These are phyloP conservation scores for Iguana delicatissima DNA, from an alignment of 2,797 vertebrate genomes.

Conservation along the genomic window DNA sequence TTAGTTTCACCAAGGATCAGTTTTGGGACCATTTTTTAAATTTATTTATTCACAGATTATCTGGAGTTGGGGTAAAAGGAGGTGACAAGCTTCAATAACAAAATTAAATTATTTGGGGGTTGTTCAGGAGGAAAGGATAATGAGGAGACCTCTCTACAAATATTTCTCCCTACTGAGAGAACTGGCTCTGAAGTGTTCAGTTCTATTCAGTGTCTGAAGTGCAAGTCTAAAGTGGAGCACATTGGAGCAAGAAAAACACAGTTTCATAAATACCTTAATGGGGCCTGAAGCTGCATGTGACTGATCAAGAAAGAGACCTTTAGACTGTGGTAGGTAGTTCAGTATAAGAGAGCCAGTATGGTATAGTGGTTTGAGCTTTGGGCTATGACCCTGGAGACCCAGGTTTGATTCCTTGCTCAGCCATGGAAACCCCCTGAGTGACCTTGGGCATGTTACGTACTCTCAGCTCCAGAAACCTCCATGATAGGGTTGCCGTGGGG, in stretches of 20 bases:
- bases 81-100: background rate
- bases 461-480: too few species aligned
- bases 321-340: background rate
- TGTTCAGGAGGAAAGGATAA: too few species aligned
- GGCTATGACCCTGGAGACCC: too few species aligned
- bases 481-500: too few species aligned
- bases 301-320: background rate
- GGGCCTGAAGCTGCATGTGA: background rate
- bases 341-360: too few species aligned
- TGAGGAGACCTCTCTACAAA: too few species aligned
- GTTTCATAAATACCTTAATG: background rate
- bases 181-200: too few species aligned
- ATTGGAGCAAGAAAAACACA: background rate
- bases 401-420: too few species aligned
- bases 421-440: too few species aligned
- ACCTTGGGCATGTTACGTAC: too few species aligned
- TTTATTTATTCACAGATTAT: background rate
- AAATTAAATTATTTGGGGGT: background rate
- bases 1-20: background rate
- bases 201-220: background rate
- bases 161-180: too few species aligned
- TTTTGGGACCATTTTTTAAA: background rate
- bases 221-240: background rate
- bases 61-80: background rate
- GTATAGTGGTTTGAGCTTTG: too few species aligned